These are phyloP conservation scores for Megaceryle torquata DNA, from an alignment of 2,113 vertebrate genomes.

Conservation along the genomic window DNA sequence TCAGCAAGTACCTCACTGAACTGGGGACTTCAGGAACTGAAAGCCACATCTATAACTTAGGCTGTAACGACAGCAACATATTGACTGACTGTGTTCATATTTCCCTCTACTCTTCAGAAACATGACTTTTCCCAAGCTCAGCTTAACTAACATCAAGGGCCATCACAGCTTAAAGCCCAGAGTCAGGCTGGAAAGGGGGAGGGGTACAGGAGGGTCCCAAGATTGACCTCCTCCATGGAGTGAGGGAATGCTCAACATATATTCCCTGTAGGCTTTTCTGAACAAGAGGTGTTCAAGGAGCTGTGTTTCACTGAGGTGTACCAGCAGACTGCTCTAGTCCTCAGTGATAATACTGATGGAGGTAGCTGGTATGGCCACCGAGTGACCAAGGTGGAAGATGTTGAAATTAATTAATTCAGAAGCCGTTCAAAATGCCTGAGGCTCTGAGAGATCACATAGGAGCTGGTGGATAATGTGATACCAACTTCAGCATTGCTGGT, in stretches of 20 bases:
- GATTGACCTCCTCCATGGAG: background rate
- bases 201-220: background rate
- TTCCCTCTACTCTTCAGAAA: background rate
- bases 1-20: background rate
- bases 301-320: background rate
- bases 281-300: background rate
- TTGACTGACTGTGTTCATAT: fast-evolving
- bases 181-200: background rate
- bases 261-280: background rate
- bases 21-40: fast-evolving
- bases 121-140: background rate
- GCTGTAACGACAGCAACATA: background rate
- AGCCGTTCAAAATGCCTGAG: background rate
- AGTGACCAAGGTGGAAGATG: background rate
- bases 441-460: background rate
- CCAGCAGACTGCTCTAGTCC: background rate
- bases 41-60: background rate
- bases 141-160: background rate
- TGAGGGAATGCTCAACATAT: background rate
- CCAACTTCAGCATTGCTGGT: background rate
- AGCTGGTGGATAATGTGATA: background rate
- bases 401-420: background rate
- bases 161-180: background rate
- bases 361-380: background rate
- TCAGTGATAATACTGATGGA: background rate